Evolutionary conservation across 2,797 vertebrate species (phyloP).

Genomic region (Diplodus sargus): DNA sequence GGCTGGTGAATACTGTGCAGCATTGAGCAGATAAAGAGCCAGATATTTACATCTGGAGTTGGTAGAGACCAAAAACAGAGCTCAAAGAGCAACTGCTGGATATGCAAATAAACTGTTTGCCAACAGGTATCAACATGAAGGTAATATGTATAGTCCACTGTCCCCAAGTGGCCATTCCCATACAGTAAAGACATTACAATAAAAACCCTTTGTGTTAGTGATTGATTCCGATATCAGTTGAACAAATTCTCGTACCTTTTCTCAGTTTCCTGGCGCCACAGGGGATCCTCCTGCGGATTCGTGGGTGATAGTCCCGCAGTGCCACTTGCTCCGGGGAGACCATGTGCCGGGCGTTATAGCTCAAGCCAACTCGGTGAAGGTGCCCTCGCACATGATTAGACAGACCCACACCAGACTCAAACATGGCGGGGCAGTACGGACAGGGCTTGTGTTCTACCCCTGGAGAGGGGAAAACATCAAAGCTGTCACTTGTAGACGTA

Average conservation of each 20-base stretch:
- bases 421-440: conserved; percentile 93
- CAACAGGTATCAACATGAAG: background rate
- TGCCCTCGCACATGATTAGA: conserved; percentile 96
- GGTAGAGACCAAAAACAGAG: background rate
- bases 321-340: conserved; percentile 95
- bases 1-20: background rate
- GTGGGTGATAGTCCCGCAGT: conserved; percentile 90
- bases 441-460: conserved; percentile 89
- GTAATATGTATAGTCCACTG: background rate
- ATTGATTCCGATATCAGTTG: background rate
- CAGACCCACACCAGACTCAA: conserved; percentile 94
- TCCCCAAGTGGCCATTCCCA: background rate
- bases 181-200: background rate
- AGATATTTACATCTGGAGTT: background rate
- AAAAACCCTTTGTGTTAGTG: background rate
- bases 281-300: conserved; percentile 88
- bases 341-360: conserved; percentile 93
- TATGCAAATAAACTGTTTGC: background rate
- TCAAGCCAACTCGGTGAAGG: conserved; percentile 93
- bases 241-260: conserved; percentile 86
- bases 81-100: background rate
- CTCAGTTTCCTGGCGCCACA: conserved; percentile 86
- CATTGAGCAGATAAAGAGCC: background rate
- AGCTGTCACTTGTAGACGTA: conserved; percentile 75
- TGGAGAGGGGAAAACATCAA: conserved; percentile 84